phyloP scores from a whole-genome alignment of 2,113 vertebrate species.

The Scomber scombrus region DNA sequence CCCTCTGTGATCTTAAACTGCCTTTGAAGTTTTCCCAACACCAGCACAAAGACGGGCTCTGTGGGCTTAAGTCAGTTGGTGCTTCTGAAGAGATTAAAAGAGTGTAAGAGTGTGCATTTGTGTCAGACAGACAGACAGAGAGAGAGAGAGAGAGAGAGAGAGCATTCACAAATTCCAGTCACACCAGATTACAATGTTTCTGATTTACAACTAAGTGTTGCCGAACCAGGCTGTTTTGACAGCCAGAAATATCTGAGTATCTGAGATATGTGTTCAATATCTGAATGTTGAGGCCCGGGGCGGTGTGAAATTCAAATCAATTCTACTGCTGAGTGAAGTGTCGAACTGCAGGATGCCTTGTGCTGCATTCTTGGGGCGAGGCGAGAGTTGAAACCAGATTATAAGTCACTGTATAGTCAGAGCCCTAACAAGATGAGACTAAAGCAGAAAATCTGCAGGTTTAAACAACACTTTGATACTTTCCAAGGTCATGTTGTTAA shows the following conservation, averaged over 20 bases:
- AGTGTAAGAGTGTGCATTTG: conserved; percentile 42
- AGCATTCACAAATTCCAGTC: conserved; percentile 65
- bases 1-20: conserved; percentile 76
- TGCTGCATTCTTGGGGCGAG: conserved; percentile 48
- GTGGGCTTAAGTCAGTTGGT: conserved; percentile 67
- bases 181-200: conserved; percentile 70
- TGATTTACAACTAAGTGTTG: conserved; percentile 65
- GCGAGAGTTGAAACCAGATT: conserved; percentile 56
- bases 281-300: conserved; percentile 68
- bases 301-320: conserved; percentile 72
- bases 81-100: conserved; percentile 73
- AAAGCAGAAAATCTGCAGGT: conserved; percentile 48
- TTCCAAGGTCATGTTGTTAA: conserved; percentile 49
- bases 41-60: conserved; percentile 76
- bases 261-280: conserved; percentile 75
- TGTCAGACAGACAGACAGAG: conserved; percentile 59
- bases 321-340: conserved; percentile 54
- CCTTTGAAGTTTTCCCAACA: conserved; percentile 76
- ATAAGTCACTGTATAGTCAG: conserved; percentile 55
- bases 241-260: conserved; percentile 67
- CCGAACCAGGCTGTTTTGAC: conserved; percentile 68
- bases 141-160: conserved; percentile 35
- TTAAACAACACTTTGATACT: conserved; percentile 56
- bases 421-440: conserved; percentile 39
- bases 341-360: conserved; percentile 45